phyloP scores from a whole-genome alignment of 1,140 invertebrate genomes.

The Mizuhopecten yessoensis region DNA sequence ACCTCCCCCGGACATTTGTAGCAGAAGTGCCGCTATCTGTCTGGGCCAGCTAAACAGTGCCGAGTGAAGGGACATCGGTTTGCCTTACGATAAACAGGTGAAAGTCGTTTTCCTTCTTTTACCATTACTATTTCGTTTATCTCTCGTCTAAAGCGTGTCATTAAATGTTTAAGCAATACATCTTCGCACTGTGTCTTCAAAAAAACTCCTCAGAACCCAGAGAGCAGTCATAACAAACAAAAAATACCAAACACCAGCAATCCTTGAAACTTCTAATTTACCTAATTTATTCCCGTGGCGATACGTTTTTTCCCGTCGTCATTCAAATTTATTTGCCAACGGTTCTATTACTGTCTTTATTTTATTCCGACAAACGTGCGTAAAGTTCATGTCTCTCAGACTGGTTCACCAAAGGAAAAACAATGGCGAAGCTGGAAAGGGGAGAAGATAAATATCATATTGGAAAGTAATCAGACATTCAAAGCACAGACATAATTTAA shows the following conservation, averaged over 20 bases:
- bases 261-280: neutral
- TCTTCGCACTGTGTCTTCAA: neutral
- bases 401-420: neutral
- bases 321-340: constrained; percentile 3
- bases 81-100: neutral
- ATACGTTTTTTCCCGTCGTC: neutral
- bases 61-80: neutral
- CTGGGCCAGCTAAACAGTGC: neutral
- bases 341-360: neutral
- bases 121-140: neutral
- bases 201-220: neutral
- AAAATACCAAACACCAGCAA: neutral
- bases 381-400: neutral
- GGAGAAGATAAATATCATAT: constrained; percentile 23
- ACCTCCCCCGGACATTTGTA: neutral
- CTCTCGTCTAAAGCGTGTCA: neutral
- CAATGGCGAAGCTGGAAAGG: neutral
- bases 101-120: neutral
- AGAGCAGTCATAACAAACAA: constrained; percentile 34
- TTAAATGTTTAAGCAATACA: neutral
- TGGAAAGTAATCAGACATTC: neutral
- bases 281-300: constrained; percentile 31
- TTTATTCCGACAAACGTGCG: neutral
- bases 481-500: constrained; percentile 4
- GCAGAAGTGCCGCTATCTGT: neutral